A percentile compares a stretch with the other conserved stretches of the same genome.
These are phyloP conservation scores for Anser cygnoides DNA, from an alignment of 2,113 vertebrate species.

Conservation along the genomic window DNA sequence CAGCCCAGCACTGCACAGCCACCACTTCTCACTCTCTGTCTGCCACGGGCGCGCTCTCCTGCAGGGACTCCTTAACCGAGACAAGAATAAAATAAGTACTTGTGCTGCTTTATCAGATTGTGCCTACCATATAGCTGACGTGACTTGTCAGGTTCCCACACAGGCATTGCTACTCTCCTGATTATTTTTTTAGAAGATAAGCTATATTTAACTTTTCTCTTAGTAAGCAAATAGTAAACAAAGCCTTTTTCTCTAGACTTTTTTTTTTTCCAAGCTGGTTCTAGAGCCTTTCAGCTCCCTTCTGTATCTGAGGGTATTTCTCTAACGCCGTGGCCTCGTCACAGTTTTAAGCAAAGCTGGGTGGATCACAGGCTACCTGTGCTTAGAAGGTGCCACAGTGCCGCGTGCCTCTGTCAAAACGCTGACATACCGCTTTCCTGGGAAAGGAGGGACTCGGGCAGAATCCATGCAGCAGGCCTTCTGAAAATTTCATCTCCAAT, in stretches of 20 bases:
- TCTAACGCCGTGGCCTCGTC: background rate
- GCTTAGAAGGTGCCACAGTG: constrained; percentile 12
- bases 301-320: background rate
- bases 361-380: background rate
- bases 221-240: background rate
- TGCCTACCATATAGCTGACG: background rate
- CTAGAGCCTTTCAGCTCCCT: background rate
- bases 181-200: background rate
- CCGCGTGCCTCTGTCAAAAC: background rate
- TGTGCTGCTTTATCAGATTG: background rate
- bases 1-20: background rate
- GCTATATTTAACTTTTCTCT: background rate
- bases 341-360: constrained; percentile 4
- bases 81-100: background rate
- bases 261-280: background rate
- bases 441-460: constrained; percentile 16
- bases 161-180: background rate
- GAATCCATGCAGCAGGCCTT: background rate
- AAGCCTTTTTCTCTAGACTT: background rate
- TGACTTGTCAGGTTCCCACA: background rate
- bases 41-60: background rate
- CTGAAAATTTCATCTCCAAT: background rate
- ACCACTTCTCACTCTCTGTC: background rate
- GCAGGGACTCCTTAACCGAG: background rate
- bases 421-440: constrained; percentile 12